phyloP scores from a whole-genome alignment of 2,113 vertebrate species.

The Gallinago paraguaiae region DNA sequence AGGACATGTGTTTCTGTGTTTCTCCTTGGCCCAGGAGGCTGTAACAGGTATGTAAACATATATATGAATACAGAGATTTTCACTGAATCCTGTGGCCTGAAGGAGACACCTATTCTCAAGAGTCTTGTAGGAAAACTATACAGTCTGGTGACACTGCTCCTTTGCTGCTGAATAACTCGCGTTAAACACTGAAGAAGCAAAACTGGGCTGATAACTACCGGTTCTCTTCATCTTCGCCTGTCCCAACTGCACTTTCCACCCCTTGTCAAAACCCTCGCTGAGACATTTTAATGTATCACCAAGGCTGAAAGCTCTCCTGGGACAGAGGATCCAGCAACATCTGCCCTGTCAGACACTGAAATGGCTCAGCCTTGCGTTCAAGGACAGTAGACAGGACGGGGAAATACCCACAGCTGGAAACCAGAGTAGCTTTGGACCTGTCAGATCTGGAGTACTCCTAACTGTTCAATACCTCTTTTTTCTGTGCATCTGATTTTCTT shows the following conservation, averaged over 20 bases:
- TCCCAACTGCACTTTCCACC: neutral
- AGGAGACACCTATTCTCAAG: neutral
- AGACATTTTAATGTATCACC: neutral
- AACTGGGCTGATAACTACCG: neutral
- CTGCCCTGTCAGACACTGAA: neutral
- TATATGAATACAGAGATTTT: neutral
- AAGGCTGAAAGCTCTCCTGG: neutral
- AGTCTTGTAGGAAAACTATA: fast-evolving
- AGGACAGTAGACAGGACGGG: neutral
- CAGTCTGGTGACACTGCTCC: neutral
- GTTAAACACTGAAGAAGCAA: neutral
- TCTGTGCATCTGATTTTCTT: neutral
- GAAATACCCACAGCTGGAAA: neutral
- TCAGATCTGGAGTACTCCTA: neutral
- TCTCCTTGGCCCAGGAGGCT: neutral
- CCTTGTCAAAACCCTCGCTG: neutral
- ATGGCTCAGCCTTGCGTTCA: neutral
- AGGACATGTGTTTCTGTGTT: neutral
- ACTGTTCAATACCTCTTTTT: neutral
- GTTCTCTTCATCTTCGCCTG: neutral
- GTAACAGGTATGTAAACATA: neutral
- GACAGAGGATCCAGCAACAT: fast-evolving
- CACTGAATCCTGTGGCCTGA: neutral
- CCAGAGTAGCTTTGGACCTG: neutral
- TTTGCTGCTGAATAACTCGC: neutral